Evolutionary conservation across 2,888 invertebrate genomes (phyloP).

Genomic region (Mesochorus sp.): DNA sequence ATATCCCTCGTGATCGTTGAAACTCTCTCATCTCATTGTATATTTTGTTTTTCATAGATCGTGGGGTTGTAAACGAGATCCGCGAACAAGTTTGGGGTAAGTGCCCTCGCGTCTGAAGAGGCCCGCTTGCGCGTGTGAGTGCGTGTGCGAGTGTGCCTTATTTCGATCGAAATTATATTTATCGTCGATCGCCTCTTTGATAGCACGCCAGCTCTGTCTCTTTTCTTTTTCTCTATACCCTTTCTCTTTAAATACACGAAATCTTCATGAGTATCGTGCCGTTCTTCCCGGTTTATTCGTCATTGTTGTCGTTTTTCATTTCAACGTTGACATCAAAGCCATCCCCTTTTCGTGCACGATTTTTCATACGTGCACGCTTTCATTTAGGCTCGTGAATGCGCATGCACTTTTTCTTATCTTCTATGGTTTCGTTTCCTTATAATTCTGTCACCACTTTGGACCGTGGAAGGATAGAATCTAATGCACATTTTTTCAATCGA

Average conservation of each 20-base stretch:
- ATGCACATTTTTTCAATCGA: too few species aligned
- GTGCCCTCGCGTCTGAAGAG: conserved; percentile 64
- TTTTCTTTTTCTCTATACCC: background rate
- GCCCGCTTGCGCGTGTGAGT: conserved; percentile 37
- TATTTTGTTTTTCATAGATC: conserved; percentile 66
- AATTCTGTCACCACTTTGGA: too few species aligned
- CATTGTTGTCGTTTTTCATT: too few species aligned
- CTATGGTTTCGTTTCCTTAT: too few species aligned
- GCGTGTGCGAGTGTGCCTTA: conserved; percentile 5
- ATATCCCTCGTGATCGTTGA: conserved; percentile 20
- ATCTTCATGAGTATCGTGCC: too few species aligned
- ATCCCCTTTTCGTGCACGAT: too few species aligned
- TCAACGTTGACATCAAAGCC: too few species aligned
- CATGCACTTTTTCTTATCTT: too few species aligned
- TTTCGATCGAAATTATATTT: background rate
- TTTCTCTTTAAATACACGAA: background rate
- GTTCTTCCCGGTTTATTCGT: too few species aligned
- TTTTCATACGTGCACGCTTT: too few species aligned
- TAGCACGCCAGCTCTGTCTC: background rate
- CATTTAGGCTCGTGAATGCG: too few species aligned
- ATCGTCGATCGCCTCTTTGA: background rate
- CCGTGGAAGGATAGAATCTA: too few species aligned
- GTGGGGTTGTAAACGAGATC: conserved; percentile 64
- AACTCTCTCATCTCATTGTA: conserved; percentile 53
- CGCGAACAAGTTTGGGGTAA: conserved; percentile 68